phyloP scores from a whole-genome alignment of 2,797 vertebrate genomes.

The Coccyzus lansbergi region DNA sequence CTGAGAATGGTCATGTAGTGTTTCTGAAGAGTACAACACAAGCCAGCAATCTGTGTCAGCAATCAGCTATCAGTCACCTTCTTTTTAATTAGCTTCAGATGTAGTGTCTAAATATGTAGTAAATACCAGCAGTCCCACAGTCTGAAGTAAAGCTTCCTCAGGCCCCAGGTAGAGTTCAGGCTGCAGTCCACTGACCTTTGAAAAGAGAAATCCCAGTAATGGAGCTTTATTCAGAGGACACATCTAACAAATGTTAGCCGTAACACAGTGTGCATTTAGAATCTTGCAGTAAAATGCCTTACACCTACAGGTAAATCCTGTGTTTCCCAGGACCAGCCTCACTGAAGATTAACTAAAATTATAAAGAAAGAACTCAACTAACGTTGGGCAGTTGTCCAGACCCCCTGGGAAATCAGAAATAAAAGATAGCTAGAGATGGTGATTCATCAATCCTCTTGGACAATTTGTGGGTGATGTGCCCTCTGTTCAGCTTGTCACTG shows the following conservation, averaged over 20 bases:
- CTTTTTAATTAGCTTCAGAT: constrained; percentile 44
- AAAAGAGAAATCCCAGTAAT: background rate
- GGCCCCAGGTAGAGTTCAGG: background rate
- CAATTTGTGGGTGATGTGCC: background rate
- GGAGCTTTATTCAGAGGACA: background rate
- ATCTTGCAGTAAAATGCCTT: background rate
- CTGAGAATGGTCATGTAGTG: constrained; percentile 52
- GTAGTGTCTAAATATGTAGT: background rate
- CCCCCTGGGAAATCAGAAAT: background rate
- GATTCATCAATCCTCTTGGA: background rate
- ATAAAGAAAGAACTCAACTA: background rate
- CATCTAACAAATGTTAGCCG: background rate
- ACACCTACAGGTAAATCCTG: background rate
- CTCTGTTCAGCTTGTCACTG: background rate
- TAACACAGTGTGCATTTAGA: background rate
- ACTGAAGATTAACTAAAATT: background rate
- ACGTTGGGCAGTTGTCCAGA: background rate
- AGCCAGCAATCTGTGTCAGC: constrained; percentile 23
- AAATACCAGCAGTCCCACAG: background rate
- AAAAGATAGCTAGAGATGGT: background rate
- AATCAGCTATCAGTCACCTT: constrained; percentile 32
- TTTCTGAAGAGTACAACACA: constrained; percentile 34
- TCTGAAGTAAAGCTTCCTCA: background rate
- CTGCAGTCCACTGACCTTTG: background rate
- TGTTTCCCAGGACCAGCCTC: background rate